Base-by-base conservation (phyloP, 2,888 invertebrate genomes). In the Steinernema scapterisci region DNA sequence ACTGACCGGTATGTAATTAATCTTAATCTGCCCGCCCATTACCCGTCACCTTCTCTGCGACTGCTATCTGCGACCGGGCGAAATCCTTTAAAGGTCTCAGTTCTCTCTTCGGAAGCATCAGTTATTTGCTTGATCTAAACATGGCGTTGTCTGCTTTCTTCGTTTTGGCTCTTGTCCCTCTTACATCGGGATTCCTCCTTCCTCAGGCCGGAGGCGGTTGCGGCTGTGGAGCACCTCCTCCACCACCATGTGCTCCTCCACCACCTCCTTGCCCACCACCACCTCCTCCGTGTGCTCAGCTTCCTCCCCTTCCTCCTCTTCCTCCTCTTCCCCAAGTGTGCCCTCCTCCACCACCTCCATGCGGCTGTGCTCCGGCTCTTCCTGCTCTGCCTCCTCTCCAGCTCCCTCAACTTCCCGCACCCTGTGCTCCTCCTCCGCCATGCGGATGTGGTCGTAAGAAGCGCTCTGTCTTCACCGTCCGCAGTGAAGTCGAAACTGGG, bases 381-480 rank as follows among this genome's bases (percentile, higher is more conserved):
- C 6, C 21, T 21, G n/a, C 52, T 45, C 56, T 77, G 19, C 77
- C 81, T 27, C 78, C 78, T 46, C 79, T 78, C 21, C 77, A 73
- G 23, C 46, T 81, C 13, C 82, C 82, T 5, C 78, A 77, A 70
- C 71, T 81, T 31, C 76, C 79, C 19, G 75, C 77, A 38, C 78
- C 79, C 6, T 81, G 79, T 27, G 78, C 78, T 48, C 79, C 80
- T 52, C 77, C 80, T 16, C 77, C 78, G 38, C 76, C 79, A 13
- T 79, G 82, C 48, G 79, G 79, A 31, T 83, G 83, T 73, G 83
- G 82, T 46, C 76, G 82, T 70, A 83, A 80, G 78, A 83, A 83
- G 80, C 79, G 82, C 16, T 48, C 48, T 7, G 48, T 19, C n/a
- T 16, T 48, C 48, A 48, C 48, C 13, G 48, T 48, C 5, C 48